A percentile compares a stretch with the other conserved stretches of the same genome.
phyloP scores from a whole-genome alignment of 2,113 vertebrate genomes.

The Rhagologus leucostigma region DNA sequence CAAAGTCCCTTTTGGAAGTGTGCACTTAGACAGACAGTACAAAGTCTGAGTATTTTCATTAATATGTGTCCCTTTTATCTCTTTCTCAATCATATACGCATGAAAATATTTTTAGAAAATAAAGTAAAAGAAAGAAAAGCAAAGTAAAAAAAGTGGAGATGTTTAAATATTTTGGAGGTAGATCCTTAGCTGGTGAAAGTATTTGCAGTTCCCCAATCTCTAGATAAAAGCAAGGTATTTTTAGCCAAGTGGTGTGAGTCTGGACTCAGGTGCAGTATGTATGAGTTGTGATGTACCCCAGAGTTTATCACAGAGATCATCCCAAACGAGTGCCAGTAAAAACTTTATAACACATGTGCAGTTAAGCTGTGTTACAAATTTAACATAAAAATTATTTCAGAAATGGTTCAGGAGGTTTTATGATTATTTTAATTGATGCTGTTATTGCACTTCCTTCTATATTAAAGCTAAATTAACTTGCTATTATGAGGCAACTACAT shows the following conservation, averaged over 20 bases:
- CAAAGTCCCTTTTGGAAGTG: neutral
- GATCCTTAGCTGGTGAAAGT: neutral
- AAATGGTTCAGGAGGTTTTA: constrained; percentile 30
- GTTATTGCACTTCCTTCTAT: constrained; percentile 4
- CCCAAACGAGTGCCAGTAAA: neutral
- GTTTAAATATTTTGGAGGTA: neutral
- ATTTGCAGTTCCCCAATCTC: neutral
- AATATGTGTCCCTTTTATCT: neutral
- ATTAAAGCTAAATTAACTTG: constrained; percentile 35
- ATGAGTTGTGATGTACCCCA: neutral
- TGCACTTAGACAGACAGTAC: neutral
- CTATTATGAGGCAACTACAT: neutral
- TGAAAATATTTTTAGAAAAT: neutral
- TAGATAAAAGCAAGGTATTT: neutral
- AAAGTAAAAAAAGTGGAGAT: neutral
- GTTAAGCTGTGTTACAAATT: neutral
- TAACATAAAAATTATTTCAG: neutral
- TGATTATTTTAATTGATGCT: constrained; percentile 20
- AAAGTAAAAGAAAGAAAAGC: neutral
- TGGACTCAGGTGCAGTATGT: neutral
- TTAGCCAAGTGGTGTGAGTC: neutral
- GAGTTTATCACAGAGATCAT: neutral
- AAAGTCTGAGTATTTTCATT: neutral
- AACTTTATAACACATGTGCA: neutral
- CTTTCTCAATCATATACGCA: neutral